Percentiles rank a stretch among this genome's conserved stretches.
phyloP scores from a whole-genome alignment of 2,888 invertebrate genomes.

The Lepidochrysops patricia region DNA sequence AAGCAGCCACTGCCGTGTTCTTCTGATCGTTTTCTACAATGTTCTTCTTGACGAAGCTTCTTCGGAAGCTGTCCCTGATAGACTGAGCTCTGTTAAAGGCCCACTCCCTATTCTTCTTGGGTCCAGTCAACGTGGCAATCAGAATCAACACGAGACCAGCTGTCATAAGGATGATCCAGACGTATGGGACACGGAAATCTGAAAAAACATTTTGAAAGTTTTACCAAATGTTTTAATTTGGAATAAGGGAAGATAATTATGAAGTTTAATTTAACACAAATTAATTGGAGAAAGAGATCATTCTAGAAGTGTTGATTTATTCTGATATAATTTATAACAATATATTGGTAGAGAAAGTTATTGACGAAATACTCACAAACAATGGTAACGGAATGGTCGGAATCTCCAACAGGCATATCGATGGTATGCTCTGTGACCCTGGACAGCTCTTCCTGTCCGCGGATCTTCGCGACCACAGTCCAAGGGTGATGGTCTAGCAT shows the following conservation, averaged over 20 bases:
- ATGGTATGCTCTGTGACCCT: constrained; percentile 28
- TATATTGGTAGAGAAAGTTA: too few species aligned
- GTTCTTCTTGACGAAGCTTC: constrained; percentile 34
- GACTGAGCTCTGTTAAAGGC: constrained; percentile 30
- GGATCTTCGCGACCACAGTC: constrained; percentile 43
- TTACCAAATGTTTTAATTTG: too few species aligned
- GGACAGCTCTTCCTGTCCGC: constrained; percentile 36
- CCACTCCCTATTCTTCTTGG: constrained; percentile 45
- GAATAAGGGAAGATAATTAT: too few species aligned
- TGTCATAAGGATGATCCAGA: constrained; percentile 29
- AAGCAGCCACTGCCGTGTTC: constrained; percentile 26
- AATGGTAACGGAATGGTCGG: not conserved
- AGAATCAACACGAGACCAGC: constrained; percentile 28
- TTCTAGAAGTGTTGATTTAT: too few species aligned
- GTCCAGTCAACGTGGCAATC: constrained; percentile 28
- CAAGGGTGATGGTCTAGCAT: constrained; percentile 43
- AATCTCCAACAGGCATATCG: constrained; percentile 13
- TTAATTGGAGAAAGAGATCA: too few species aligned
- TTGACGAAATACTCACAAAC: not conserved
- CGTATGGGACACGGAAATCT: constrained; percentile 27
- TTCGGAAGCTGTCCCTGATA: constrained; percentile 32
- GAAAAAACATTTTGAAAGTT: constrained; percentile 22
- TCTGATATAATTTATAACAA: too few species aligned
- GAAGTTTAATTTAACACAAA: too few species aligned
- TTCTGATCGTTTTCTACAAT: constrained; percentile 17